These are phyloP conservation scores for Gulo gulo DNA, from an alignment of 2,113 vertebrate genomes.

Conservation along the genomic window DNA sequence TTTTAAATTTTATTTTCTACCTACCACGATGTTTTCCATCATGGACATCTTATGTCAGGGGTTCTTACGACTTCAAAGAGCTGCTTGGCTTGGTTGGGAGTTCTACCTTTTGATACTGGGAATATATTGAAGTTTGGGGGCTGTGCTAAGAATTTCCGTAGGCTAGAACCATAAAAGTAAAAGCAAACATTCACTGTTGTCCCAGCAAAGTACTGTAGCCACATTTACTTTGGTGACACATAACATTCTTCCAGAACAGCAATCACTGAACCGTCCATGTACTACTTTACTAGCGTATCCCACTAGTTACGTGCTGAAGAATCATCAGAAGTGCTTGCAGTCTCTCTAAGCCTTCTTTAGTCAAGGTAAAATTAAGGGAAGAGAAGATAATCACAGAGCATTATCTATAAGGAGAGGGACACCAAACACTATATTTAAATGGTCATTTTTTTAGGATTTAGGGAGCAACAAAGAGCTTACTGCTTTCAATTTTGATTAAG, in stretches of 20 bases:
- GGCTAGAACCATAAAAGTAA: neutral
- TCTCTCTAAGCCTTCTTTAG: neutral
- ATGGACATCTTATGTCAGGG: neutral
- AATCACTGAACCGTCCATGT: no score
- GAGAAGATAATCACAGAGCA: neutral
- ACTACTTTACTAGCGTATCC: neutral
- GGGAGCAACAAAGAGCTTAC: neutral
- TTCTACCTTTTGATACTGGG: neutral
- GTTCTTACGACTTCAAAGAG: neutral
- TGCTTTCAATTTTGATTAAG: neutral
- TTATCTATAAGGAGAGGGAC: neutral
- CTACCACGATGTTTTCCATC: neutral
- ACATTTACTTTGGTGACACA: neutral
- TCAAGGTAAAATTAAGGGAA: neutral
- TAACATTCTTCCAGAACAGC: neutral
- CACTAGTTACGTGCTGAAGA: neutral
- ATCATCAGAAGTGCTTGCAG: neutral
- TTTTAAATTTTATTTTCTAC: neutral
- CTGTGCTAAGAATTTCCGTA: neutral
- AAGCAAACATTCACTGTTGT: neutral
- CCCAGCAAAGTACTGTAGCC: neutral
- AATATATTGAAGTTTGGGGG: neutral
- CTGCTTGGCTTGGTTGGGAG: neutral
- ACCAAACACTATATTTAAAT: neutral
- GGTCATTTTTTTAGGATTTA: neutral